Evolutionary conservation across 2,113 vertebrate species (phyloP), one percentile per base, ranked within the genome.

Genomic region (Ornithorhynchus anatinus): DNA sequence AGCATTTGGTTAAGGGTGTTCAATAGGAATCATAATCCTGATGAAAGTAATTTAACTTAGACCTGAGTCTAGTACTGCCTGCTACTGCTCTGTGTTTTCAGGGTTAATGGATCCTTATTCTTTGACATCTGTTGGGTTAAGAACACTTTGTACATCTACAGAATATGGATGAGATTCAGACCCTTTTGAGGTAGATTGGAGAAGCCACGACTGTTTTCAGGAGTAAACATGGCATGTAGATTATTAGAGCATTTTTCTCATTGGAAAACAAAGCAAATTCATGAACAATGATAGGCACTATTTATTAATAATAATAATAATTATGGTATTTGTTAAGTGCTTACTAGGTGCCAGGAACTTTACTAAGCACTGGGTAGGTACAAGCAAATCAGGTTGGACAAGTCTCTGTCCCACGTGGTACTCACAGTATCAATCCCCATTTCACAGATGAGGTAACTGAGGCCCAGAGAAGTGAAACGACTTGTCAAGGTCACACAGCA

Each of bases 31-130:
- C 86, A 72, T 89, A 92, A 89, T 90, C 84, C 84, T 77, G 82
- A 87, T 91, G 89, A 90, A 89, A 87, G 61, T 85, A 89, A 91
- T 87, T 84, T 89, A 82, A 89, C 72, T 87, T 80, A 75, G 77
- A 72, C 75, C 66, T 40, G 79, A 84, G 68, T 44, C 87, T 86
- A 72, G 75, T 74, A 83, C 59, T 43, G 51, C 48, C 74, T 79
- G 52, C 72, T 67, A 73, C 61, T 47, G 54, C 68, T 70, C 61
- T 64, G 20, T 72, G 62, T 84, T 69, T 75, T 84, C 48, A 64
- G 60, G 56, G 48, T 66, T 70, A 80, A 78, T 51, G 35, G 39
- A 68, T 9, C 62, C 77, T 69, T 70, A 53, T 78, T 63, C 43
- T 72, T 81, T 84, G 40, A 75, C 60, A 70, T 64, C 29, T 68